Conservation (phyloP, 2,888 invertebrate species). For the Nephrotoma guestfalica region DNA sequence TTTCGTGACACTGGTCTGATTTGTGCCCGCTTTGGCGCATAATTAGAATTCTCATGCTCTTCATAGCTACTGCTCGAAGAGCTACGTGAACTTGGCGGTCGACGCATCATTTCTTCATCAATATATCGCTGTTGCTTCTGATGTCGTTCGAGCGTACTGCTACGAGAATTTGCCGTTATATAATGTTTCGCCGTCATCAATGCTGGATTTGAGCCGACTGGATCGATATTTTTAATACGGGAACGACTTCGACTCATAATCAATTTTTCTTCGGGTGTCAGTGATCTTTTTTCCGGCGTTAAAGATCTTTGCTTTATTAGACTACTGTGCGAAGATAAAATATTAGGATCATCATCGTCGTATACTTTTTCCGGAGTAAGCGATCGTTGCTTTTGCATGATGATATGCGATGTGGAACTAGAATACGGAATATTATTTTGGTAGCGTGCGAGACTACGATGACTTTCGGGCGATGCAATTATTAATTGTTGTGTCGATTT, state of each 20-base stretch:
- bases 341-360: conserved; percentile 24
- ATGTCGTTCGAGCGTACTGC: conserved; percentile 28
- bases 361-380: conserved; percentile 26
- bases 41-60: conserved; percentile 17
- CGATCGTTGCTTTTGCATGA: conserved; percentile 23
- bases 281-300: conserved; percentile 29
- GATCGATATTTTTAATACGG: conserved; percentile 1
- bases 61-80: conserved; percentile 33
- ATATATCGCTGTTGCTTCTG: conserved; percentile 19
- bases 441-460: background rate
- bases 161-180: conserved; percentile 26
- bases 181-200: conserved; percentile 22
- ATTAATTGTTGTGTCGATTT: conserved; percentile 8
- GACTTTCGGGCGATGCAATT: background rate
- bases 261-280: conserved; percentile 29
- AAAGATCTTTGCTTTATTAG: conserved; percentile 29
- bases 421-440: background rate
- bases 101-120: conserved; percentile 18
- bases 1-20: conserved; percentile 22
- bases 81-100: conserved; percentile 26
- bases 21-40: conserved; percentile 20
- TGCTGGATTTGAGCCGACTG: conserved; percentile 1
- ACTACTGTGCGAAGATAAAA: conserved; percentile 23
- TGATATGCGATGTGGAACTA: conserved; percentile 2
- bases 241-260: conserved; percentile 12